Base-by-base conservation (phyloP, 2,113 vertebrate genomes). In the Romanogobio albipinnatus region DNA sequence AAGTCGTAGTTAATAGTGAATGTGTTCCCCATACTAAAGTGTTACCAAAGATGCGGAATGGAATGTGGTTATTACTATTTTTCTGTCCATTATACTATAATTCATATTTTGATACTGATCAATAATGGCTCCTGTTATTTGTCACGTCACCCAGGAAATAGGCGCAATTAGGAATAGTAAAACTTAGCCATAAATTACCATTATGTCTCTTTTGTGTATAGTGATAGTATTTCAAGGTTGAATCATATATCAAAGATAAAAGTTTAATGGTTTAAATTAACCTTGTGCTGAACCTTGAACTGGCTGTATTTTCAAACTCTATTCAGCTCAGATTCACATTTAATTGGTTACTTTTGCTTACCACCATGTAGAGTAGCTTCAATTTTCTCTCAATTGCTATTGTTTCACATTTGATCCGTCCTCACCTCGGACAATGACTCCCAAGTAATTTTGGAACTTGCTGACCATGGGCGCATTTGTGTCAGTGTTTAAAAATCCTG, bases 391-490 rank as follows among this genome's bases (percentile, higher is more conserved):
- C 71, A 24, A 26, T 47, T 66, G 58, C 59, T 79, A 5, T 66
- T 13, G 24, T 51, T 81, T 66, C 61, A 47, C 24, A 5, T 78
- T 78, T 59, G n/a, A 82, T 76, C 66, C 14, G 22, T 53, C 75
- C 47, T 33, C 47, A 82, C 81, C 73, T 62, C 53, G 49, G 59
- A 75, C 82, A 83, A 47, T 80, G 43, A 68, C 88, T 84, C 82
- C 64, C 49, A 64, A 86, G 84, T 85, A 75, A 87, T 94, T 93
- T 91, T 91, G 89, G 92, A 95, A 94, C 94, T 84, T 80, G 89
- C 95, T 96, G 96, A 96, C 95, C 94, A 94, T 94, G 87, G 1
- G 90, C 90, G 79, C 70, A 94, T 93, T 93, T 90, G 91, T 92
- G 92, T 90, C 91, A 87, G 92, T 93, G 91, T 93, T 95, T 96